Evolutionary conservation across 2,113 vertebrate species (phyloP).

Genomic region (Varanus komodoensis): DNA sequence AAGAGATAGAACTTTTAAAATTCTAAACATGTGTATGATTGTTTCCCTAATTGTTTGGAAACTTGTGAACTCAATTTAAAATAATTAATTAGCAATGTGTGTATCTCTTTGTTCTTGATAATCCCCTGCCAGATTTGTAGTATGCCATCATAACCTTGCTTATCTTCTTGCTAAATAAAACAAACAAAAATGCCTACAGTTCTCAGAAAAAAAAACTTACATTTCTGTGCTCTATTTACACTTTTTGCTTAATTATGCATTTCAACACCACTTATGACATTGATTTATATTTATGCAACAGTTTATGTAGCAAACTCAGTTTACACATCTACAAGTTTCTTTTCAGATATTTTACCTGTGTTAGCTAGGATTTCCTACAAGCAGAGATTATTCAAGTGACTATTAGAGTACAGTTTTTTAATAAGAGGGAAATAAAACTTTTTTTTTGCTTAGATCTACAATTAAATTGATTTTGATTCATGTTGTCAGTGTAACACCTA

Average conservation of each 20-base stretch:
- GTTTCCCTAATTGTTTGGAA: neutral
- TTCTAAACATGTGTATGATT: no score
- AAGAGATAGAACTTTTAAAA: no score
- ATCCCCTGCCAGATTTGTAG: neutral
- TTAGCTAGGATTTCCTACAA: slow-evolving; percentile 6
- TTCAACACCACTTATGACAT: slow-evolving; percentile 7
- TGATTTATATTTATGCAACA: neutral
- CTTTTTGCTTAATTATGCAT: slow-evolving; percentile 11
- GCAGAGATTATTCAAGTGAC: neutral
- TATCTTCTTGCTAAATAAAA: neutral
- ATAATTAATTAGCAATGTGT: neutral
- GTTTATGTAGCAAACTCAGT: neutral
- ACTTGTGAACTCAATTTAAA: neutral
- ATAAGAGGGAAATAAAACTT: slow-evolving; percentile 23
- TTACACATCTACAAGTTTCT: neutral
- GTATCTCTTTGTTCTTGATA: no score
- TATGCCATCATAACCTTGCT: neutral
- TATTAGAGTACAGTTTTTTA: slow-evolving; percentile 16
- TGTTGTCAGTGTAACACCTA: slow-evolving; percentile 56
- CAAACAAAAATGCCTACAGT: neutral
- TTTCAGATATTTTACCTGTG: neutral
- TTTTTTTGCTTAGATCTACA: slow-evolving; percentile 23
- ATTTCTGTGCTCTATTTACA: neutral
- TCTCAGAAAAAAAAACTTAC: neutral
- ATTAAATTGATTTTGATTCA: slow-evolving; percentile 42